Evolutionary conservation across 2,888 invertebrate species (phyloP).

Genomic region (Philonicus albiceps): DNA sequence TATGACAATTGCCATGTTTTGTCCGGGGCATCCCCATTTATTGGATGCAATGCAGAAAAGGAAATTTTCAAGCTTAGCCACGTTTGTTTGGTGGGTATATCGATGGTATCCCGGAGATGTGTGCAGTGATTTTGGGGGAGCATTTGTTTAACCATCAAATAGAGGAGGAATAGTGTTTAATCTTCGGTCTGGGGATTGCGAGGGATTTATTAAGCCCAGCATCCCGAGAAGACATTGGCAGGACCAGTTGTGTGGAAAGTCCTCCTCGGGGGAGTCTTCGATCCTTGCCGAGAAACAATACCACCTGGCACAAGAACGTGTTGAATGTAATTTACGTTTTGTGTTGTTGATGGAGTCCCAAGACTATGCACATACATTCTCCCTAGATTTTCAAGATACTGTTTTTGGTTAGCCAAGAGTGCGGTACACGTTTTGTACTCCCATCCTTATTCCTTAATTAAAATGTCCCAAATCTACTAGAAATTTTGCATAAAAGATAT

Average conservation of each 20-base stretch:
- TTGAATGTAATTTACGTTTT: not conserved
- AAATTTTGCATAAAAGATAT: not conserved
- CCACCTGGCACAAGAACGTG: not conserved
- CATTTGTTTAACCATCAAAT: not conserved
- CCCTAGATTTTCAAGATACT: not conserved
- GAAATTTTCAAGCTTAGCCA: not conserved
- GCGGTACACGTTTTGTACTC: not conserved
- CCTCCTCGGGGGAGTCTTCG: not conserved
- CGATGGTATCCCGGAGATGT: not conserved
- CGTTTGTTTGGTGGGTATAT: not conserved
- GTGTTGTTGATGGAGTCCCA: not conserved
- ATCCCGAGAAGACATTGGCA: not conserved
- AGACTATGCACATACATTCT: not conserved
- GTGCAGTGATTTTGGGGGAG: not conserved
- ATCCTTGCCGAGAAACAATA: not conserved
- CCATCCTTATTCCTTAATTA: not conserved
- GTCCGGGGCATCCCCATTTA: not conserved
- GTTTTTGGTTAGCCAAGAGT: not conserved
- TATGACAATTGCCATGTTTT: conserved; percentile 9
- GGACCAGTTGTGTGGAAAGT: not conserved
- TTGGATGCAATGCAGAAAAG: not conserved
- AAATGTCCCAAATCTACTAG: not conserved
- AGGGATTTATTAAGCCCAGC: not conserved
- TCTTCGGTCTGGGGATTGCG: not conserved
- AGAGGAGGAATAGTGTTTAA: not conserved